Evolutionary conservation across 2,797 vertebrate genomes (phyloP), one percentile per base, ranked within the genome.

Genomic region (Characodon lateralis): DNA sequence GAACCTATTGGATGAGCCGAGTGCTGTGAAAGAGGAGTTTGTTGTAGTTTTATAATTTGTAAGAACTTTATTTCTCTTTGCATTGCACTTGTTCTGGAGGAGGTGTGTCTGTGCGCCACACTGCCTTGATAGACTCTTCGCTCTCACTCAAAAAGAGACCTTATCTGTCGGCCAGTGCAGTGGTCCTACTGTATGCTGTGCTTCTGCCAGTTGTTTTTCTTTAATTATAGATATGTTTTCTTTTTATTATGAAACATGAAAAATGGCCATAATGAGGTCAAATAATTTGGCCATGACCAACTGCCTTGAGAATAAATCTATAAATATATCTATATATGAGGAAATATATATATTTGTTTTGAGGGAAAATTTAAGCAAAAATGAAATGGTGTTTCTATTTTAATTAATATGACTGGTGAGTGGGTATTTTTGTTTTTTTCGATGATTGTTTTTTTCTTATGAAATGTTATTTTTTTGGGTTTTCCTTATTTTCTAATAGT

Each of bases 401-500:
- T 95, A 96, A 95, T 93, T 95, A 85, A 95, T 90, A 93, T 95
- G 89, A 92, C 90, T 93, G 95, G 95, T 96, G 95, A 91, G 90
- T 93, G 95, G 95, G 94, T 90, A 93, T 93, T 92, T 91, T 85
- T 73, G 79, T 87, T 86, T 84, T 86, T 85, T 85, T 31, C 81
- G 87, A 84, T 93, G 89, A 92, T 93, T 92, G 92, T 94, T 95
- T 83, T 93, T 93, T 94, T 95, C 88, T 89, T 89, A 94, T 90
- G 77, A 91, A 88, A 91, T 94, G 86, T 93, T 93, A 81, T 94
- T 95, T 94, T 90, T 90, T 88, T 88, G 90, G 8, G 22, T 13
- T 1, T 8, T 26, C 8, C 91, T 91, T 92, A 92, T 95, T 95
- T 95, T 94, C 95, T 94, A 91, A 91, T 95, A 94, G 74, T 94